Percentiles rank a stretch among this genome's conserved stretches.
phyloP scores from a whole-genome alignment of 2,113 vertebrate species.

The Hassar affinis region DNA sequence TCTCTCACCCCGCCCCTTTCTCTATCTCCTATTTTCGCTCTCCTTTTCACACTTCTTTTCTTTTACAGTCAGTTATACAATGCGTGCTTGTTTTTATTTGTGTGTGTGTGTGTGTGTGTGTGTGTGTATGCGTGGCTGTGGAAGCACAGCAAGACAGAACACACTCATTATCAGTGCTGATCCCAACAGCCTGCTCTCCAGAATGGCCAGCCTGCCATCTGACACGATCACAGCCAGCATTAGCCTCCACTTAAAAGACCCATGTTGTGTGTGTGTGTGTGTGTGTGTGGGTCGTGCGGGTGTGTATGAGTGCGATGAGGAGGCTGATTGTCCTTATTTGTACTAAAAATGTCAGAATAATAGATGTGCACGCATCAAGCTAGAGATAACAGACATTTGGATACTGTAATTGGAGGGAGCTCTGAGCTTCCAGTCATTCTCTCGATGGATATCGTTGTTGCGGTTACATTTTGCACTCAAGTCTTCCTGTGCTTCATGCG shows the following conservation, averaged over 20 bases:
- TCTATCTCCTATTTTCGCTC: background rate
- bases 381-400: background rate
- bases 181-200: conserved; percentile 5
- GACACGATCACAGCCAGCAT: background rate
- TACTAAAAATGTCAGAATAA: conserved; percentile 8
- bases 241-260: conserved; percentile 8
- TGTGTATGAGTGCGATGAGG: background rate
- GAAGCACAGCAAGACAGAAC: background rate
- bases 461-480: background rate
- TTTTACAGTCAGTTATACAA: background rate
- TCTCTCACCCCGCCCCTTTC: background rate
- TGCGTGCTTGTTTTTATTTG: background rate
- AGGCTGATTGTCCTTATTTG: background rate
- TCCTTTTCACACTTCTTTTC: background rate
- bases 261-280: conserved; percentile 1
- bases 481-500: background rate
- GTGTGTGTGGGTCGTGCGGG: conserved; percentile 7
- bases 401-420: background rate
- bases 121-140: too few relatives aligned
- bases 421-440: background rate
- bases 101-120: background rate
- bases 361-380: background rate
- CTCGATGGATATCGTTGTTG: background rate
- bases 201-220: conserved; percentile 12
- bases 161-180: conserved; percentile 16